Evolutionary conservation across 2,113 vertebrate species (phyloP), one percentile per base, ranked within the genome.

Genomic region (Chloropsis cyanopogon): DNA sequence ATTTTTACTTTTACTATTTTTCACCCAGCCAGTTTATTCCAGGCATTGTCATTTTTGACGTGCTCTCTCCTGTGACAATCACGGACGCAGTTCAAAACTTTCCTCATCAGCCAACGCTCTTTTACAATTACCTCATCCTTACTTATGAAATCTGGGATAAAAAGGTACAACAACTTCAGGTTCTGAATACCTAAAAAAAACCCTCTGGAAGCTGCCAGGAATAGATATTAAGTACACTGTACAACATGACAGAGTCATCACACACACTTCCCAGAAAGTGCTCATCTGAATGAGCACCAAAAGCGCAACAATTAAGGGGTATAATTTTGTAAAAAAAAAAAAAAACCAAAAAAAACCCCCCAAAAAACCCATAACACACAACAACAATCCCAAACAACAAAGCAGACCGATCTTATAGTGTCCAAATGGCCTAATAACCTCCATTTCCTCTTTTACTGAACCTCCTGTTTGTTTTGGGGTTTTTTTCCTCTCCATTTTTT

Each of bases 1-100:
- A 72, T 91, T 96, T 97, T 97, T 91, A 92, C 95, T 97, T 97
- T 60, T 63, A 84, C 96, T 89, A 91, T 97, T 97, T 97, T 93
- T 86, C 71, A 69, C 83, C 64, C 63, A 96, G 92, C 37, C 63
- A 87, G 65, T 59, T 87, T 92, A 66, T 75, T 56, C 77, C 29
- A 56, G 72, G 50, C 84, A 93, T 56, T 93, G 90, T 75, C 31
- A 57, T 92, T 82, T 96, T 64, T 96, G 53, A 92, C 52, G 35
- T 86, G 82, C 84, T 96, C 90, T 94, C 90, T 95, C 91, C 88
- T 93, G 73, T 63, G 85, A 96, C 96, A 97, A 81, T 93, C 91
- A 96, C 39, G 76, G 88, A 96, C 69, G 39, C 88, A 97, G 96
- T 97, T 97, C 92, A 90, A 92, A 97, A 91, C 71, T 95, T 96